Base-by-base conservation (phyloP, 1,140 invertebrate genomes). In the Leptopilina boulardi region DNA sequence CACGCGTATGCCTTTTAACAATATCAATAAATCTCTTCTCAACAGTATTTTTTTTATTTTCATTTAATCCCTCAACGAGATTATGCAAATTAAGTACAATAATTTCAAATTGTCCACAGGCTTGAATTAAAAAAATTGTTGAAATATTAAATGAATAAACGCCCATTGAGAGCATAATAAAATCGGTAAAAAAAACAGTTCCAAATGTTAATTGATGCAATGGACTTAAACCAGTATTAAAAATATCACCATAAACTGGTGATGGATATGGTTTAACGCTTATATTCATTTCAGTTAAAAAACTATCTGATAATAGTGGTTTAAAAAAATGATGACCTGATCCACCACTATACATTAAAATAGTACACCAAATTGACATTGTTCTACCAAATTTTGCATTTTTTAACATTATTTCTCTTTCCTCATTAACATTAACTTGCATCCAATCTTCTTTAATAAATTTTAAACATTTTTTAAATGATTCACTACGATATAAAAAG, bases 361-460 rank as follows among this genome's bases (percentile, higher is more conserved):
- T n/a, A 8, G 15, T 5, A 8, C 5, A 51, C 3, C 6, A 51
- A 18, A 51, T 51, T 18, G 47, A 51, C 0, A 51, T 51, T 5
- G 6, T 74, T 19, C 80, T 47, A 6, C 82, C 83, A 9, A 82
- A 71, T 2, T 42, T 77, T 1, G 78, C 82, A 15, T 42, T 82
- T 5, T 78, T 70, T 1, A 79, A 26, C 74, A 85, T 81, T 6
- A 80, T 71, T 11, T 78, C 10, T 0, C 70, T 74, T 4, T 83
- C 59, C 1, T 70, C 44, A 10, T 73, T 26, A 6, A 75, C 26
- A 0, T 38, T 11, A n/a, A 3, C 47, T 66, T 34, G n/a, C 13
- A n/a, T 47, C 83, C 83, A 84, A 9, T 84, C 83, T 1, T 8
- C 1, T 1, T 76, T 42, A 1, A 84, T 23, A 0, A 77, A 18